A percentile compares a stretch with the other conserved stretches of the same genome.
Conservation (phyloP, 2,113 vertebrate species). For the Tiliqua scincoides region DNA sequence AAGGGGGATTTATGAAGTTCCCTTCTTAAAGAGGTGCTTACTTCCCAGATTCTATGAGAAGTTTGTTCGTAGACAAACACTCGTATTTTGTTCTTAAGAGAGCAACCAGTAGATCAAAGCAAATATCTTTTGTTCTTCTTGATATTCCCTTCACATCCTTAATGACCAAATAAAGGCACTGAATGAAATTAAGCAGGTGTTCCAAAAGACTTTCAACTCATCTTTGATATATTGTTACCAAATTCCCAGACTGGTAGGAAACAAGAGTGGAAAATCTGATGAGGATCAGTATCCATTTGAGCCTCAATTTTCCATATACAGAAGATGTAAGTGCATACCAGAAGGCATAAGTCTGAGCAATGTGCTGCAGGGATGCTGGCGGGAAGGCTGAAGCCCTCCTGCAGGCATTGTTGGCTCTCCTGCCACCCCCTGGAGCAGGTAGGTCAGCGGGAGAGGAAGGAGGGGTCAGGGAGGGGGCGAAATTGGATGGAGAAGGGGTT, state of each 20-base stretch:
- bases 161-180: background rate
- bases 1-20: background rate
- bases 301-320: background rate
- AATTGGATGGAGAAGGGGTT: too few relatives aligned
- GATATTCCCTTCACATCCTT: background rate
- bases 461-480: too few relatives aligned
- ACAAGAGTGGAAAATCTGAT: too few relatives aligned
- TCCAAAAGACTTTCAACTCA: background rate
- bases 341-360: too few relatives aligned
- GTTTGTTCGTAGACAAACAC: too few relatives aligned
- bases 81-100: background rate
- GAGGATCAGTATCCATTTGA: background rate
- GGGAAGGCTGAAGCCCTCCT: too few relatives aligned
- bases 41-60: background rate
- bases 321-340: background rate
- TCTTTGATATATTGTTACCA: too few relatives aligned
- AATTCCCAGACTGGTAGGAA: too few relatives aligned
- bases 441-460: too few relatives aligned
- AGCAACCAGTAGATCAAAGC: background rate
- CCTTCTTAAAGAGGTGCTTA: background rate
- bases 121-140: background rate
- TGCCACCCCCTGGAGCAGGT: too few relatives aligned
- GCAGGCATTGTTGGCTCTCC: too few relatives aligned
- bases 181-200: background rate
- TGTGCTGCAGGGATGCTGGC: too few relatives aligned